Percentiles rank a stretch among this genome's conserved stretches.
phyloP scores from a whole-genome alignment of 2,888 invertebrate species.

The Epinotia brunnichana region DNA sequence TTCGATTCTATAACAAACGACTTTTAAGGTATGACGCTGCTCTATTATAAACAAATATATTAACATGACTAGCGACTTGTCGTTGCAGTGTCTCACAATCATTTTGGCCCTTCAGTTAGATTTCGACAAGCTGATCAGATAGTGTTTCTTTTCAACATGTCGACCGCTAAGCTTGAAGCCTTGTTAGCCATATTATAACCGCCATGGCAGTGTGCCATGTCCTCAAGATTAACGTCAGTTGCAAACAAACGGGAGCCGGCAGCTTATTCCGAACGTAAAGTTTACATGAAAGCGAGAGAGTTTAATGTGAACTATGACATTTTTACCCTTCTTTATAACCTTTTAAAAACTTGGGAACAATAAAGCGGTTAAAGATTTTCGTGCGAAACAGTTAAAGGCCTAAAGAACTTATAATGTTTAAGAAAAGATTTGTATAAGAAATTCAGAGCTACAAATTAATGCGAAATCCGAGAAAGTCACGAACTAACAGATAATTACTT shows the following conservation, averaged over 20 bases:
- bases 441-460: neutral
- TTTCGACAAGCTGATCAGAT: neutral
- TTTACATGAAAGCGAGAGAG: constrained; percentile 32
- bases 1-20: too few relatives aligned
- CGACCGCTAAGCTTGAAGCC: constrained; percentile 6
- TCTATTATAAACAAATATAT: too few relatives aligned
- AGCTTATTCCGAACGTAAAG: constrained; percentile 44
- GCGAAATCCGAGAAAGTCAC: neutral
- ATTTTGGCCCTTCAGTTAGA: neutral
- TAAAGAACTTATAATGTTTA: neutral
- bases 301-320: constrained; percentile 40
- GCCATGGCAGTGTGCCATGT: constrained; percentile 32
- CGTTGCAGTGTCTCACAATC: too few relatives aligned
- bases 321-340: constrained; percentile 35
- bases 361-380: constrained; percentile 23
- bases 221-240: constrained; percentile 64
- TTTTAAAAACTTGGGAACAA: constrained; percentile 25
- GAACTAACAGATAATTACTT: neutral
- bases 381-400: neutral
- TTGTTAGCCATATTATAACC: constrained; percentile 14
- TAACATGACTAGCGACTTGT: too few relatives aligned
- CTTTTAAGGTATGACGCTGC: too few relatives aligned
- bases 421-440: neutral
- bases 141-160: constrained; percentile 7
- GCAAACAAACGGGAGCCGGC: constrained; percentile 54